These are phyloP conservation scores for Eunapius fragilis DNA, from an alignment of 37 sponge, comb jelly and placozoan genomes.

Conservation along the genomic window DNA sequence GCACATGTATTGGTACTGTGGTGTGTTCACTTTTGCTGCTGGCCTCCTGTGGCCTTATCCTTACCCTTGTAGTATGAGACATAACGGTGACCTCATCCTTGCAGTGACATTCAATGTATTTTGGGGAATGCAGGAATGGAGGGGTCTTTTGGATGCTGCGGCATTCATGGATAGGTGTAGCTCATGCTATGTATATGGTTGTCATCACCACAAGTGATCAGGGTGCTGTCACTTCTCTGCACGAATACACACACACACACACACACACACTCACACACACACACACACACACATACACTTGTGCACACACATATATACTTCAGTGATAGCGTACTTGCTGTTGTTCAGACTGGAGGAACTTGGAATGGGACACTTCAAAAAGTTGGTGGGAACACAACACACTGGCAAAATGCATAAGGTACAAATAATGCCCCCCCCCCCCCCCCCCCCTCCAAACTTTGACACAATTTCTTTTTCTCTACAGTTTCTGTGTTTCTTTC, in stretches of 20 bases:
- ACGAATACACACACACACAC: not conserved
- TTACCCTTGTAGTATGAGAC: too few relatives aligned
- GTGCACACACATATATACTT: not conserved
- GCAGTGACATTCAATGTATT: too few relatives aligned
- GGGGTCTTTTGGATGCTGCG: not conserved
- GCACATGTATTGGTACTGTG: too few relatives aligned
- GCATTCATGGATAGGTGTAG: not conserved
- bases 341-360: conserved; percentile 89
- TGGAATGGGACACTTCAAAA: conserved; percentile 76
- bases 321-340: conserved; percentile 76
- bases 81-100: too few relatives aligned
- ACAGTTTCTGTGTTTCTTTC: conserved; percentile 74
- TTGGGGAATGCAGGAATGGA: too few relatives aligned
- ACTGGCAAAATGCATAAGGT: conserved; percentile 85
- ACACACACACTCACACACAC: not conserved
- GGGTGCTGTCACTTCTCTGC: not conserved
- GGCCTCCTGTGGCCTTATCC: too few relatives aligned
- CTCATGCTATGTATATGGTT: not conserved
- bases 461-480: not conserved
- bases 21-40: too few relatives aligned
- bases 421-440: not conserved
- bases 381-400: conserved; percentile 67
- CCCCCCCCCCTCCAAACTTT: not conserved
- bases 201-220: too few relatives aligned
- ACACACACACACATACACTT: not conserved